phyloP scores from a whole-genome alignment of 2,113 vertebrate species.

The Fulmarus glacialis region DNA sequence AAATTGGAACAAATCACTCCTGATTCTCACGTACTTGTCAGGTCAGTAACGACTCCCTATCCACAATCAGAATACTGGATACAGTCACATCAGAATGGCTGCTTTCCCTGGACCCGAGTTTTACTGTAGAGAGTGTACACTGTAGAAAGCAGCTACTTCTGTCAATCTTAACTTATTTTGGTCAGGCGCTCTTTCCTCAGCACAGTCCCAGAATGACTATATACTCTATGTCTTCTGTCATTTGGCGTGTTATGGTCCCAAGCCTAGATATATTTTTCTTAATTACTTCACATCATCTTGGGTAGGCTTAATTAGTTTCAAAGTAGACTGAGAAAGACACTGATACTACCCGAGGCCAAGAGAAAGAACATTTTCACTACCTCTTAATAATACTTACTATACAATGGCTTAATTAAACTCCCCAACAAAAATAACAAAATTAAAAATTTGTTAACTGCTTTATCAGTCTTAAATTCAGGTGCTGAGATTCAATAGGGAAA shows the following conservation, averaged over 20 bases:
- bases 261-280: not conserved
- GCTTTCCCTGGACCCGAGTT: not conserved
- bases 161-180: not conserved
- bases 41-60: not conserved
- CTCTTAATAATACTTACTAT: not conserved
- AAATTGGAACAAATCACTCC: not conserved
- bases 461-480: not conserved
- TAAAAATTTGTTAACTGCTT: not conserved
- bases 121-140: not conserved
- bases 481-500: not conserved
- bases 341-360: not conserved
- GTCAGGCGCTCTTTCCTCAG: not conserved
- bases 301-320: not conserved
- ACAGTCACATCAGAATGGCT: not conserved
- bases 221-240: not conserved
- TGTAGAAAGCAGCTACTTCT: not conserved
- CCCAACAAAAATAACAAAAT: not conserved
- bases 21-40: not conserved
- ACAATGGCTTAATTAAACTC: not conserved
- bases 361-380: not conserved
- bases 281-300: not conserved
- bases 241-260: not conserved
- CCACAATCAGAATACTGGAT: not conserved
- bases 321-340: not conserved
- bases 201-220: not conserved